Base-by-base conservation (phyloP, 2,797 vertebrate species). In the Paramormyrops hopkinsi region DNA sequence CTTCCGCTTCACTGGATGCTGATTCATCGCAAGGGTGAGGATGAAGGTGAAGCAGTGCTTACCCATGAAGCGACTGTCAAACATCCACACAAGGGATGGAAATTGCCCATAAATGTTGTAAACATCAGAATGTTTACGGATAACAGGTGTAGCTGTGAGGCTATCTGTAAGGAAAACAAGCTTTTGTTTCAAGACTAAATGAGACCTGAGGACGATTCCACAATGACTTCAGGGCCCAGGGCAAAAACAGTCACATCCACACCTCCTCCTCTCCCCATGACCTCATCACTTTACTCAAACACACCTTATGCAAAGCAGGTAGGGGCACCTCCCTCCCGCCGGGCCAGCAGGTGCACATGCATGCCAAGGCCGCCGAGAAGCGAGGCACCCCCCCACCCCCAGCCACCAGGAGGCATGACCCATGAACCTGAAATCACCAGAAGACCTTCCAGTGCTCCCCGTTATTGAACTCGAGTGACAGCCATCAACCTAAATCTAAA, bases 291-390 rank as follows among this genome's bases (percentile, higher is more conserved):
- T 91, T 90, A 88, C 90, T 93, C 93, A 91, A 95, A 73, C 93
- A 94, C 94, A 94, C 89, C 11, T 46, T 90, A 94, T 93, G 93
- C 94, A 94, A 93, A 96, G 88, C 14, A 54, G 22, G 53, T n/a
- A 84, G 88, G 7, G 53, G 29, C 22, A 84, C 82, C 82, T 22
- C 41, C 73, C 73, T 85, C 83, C 83, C 0, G 22, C 11, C 1
- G 6, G 22, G 17, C 41, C 29, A 54, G 85, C 29, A 33, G 85
- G 48, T 86, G 84, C 51, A 33, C 12, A 25, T 37, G 22, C 51
- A 6, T 7, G 51, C 33, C 51, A 33, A 17, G 7, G 50, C 85
- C 2, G 2, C 50, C 4, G 19, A 29, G 14, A 33, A 4, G 50
- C 12, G 12, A 86, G 22, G 17, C n/a, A 33, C 48, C 25, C 1